Evolutionary conservation across 2,797 vertebrate genomes (phyloP), one percentile per base, ranked within the genome.

Genomic region (Luscinia megarhynchos): DNA sequence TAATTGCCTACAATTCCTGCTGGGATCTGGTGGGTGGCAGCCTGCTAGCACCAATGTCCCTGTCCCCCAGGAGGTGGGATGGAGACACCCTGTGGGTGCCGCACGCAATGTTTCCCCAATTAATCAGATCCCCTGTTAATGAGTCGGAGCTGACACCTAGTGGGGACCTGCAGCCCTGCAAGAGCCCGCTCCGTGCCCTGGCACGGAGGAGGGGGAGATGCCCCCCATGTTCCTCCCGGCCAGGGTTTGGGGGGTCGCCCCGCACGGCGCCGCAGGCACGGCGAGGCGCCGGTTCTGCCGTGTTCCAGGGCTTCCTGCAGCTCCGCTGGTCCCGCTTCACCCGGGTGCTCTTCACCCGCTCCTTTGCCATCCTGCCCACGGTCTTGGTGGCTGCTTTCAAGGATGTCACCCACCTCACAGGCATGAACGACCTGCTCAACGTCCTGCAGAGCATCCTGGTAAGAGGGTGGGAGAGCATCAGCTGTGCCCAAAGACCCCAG

Each of bases 391-490:
- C 98, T 0, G 55, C 96, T 74, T 98, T 98, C 96, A 96, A 97
- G 75, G 97, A 98, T 3, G 75, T 98, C 32, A 81, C 29, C 53
- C 97, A 98, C 72, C 95, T 98, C 72, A 97, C 98, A 0, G 94
- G 94, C 68, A 97, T 98, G 96, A 98, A 98, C 3, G 98, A 98
- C 82, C 74, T 98, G 24, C 98, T 98, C 78, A 98, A 98, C 1
- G 98, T 98, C 46, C 96, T 98, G 43, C 98, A 98, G 95, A 98
- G 98, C 77, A 95, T 98, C 50, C 93, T 98, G 98, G 98, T 98
- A 95, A 97, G 97, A 13, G 10, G 23, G 9, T 6, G 14, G n/a
- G 23, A 21, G 29, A 15, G 15, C 32, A 84, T 27, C 6, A 2
- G 24, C n/a, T 59, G 55, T 6, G 12, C 41, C 43, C 14, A 34